These are phyloP conservation scores for Engystomops pustulosus DNA, from an alignment of 2,113 vertebrate species.

Conservation along the genomic window DNA sequence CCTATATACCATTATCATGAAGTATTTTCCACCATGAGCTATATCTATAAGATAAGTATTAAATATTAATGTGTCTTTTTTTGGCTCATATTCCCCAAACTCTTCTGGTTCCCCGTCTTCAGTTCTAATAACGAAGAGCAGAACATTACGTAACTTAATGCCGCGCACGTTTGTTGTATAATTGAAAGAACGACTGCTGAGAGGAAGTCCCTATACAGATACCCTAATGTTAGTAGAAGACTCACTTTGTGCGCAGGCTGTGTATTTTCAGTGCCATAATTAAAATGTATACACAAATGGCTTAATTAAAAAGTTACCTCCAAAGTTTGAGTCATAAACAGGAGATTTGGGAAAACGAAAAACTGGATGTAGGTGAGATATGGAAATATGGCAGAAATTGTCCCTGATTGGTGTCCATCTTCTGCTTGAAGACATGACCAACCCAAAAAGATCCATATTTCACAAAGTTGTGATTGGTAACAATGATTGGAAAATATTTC, in stretches of 20 bases:
- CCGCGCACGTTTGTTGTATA: slow-evolving; percentile 22
- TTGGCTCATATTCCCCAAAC: background rate
- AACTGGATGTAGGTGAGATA: background rate
- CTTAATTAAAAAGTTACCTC: slow-evolving; percentile 31
- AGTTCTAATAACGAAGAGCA: background rate
- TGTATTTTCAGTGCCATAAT: background rate
- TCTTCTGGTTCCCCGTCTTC: background rate
- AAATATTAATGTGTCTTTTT: background rate
- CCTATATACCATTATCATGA: no score
- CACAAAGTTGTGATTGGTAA: no score
- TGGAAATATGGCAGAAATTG: background rate
- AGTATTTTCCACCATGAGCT: no score
- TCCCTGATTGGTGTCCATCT: background rate
- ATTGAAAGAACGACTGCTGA: slow-evolving; percentile 28
- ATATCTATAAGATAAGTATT: background rate
- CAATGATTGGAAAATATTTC: no score
- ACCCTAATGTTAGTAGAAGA: slow-evolving; percentile 2
- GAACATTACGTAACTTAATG: background rate
- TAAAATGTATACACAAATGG: slow-evolving; percentile 17
- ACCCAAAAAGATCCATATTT: no score
- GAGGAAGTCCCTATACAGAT: background rate
- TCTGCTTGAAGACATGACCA: no score
- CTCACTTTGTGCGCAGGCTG: background rate
- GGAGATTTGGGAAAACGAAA: background rate
- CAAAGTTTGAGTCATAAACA: background rate